A percentile compares a stretch with the other conserved stretches of the same genome.
These are phyloP conservation scores for Heliangelus exortis DNA, from an alignment of 2,797 vertebrate genomes.

Conservation along the genomic window DNA sequence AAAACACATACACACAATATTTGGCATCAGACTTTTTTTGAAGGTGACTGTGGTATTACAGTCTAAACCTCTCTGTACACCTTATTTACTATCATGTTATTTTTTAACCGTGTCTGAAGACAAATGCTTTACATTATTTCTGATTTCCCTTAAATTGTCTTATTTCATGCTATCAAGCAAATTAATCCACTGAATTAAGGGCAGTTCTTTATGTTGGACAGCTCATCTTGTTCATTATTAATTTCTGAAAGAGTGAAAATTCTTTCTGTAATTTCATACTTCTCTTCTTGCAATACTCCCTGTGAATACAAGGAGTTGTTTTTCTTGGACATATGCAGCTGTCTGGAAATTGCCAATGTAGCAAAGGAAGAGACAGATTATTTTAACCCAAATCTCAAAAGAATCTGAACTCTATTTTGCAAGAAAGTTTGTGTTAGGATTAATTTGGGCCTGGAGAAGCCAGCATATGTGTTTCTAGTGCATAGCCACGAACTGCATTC, in stretches of 20 bases:
- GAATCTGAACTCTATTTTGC: neutral
- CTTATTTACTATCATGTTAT: neutral
- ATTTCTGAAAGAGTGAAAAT: conserved; percentile 44
- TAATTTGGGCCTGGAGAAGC: neutral
- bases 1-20: neutral
- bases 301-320: neutral
- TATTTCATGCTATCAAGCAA: conserved; percentile 62
- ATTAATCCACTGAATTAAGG: conserved; percentile 64
- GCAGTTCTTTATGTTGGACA: conserved; percentile 37
- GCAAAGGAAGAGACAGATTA: neutral
- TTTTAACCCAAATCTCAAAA: neutral
- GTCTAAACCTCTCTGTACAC: neutral
- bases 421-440: neutral
- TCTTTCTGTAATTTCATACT: conserved; percentile 45
- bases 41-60: neutral
- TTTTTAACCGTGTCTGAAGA: conserved; percentile 30
- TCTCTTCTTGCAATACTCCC: neutral
- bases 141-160: conserved; percentile 66
- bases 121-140: conserved; percentile 69
- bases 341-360: neutral
- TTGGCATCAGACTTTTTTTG: neutral
- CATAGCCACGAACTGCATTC: neutral
- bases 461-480: neutral
- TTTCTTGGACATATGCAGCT: neutral
- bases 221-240: conserved; percentile 48